Percentiles rank a stretch among this genome's conserved stretches.
phyloP scores from a whole-genome alignment of 1,140 invertebrate genomes.

The Trichomalopsis sarcophagae region DNA sequence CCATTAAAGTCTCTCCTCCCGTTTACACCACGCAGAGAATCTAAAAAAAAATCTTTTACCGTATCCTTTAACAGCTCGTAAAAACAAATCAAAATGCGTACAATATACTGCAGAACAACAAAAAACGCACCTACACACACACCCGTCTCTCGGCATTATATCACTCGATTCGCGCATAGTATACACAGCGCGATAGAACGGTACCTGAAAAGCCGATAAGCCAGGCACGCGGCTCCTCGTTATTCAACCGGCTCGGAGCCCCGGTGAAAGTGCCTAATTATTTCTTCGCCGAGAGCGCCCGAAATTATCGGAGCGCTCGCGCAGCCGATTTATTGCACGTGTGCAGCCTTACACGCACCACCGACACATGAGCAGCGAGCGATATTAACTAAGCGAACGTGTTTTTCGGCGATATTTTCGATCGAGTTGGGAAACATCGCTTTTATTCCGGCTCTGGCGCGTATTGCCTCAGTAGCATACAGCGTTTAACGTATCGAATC shows the following conservation, averaged over 20 bases:
- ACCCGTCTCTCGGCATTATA: slow-evolving; percentile 29
- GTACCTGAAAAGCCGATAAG: slow-evolving; percentile 34
- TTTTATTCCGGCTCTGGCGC: neutral
- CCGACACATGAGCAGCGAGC: neutral
- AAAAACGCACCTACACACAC: slow-evolving; percentile 42
- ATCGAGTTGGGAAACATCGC: neutral
- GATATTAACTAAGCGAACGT: neutral
- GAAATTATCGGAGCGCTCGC: slow-evolving; percentile 24
- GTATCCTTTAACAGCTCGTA: neutral
- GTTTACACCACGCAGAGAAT: too few species aligned
- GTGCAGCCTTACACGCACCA: neutral
- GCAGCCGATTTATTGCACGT: slow-evolving; percentile 21
- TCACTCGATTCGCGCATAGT: slow-evolving; percentile 25
- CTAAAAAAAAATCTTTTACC: too few species aligned
- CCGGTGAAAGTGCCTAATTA: slow-evolving; percentile 48
- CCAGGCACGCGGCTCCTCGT: slow-evolving; percentile 32
- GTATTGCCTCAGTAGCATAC: neutral
- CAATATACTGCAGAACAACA: neutral
- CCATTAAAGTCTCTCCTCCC: too few species aligned
- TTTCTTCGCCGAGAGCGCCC: slow-evolving; percentile 34
- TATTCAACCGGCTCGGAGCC: slow-evolving; percentile 32
- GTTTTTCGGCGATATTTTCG: slow-evolving; percentile 18
- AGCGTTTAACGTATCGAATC: neutral
- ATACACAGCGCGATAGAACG: slow-evolving; percentile 27
- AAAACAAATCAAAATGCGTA: neutral